These are phyloP conservation scores for Gryon sp. DNA, from an alignment of 1,140 invertebrate species.

Conservation along the genomic window DNA sequence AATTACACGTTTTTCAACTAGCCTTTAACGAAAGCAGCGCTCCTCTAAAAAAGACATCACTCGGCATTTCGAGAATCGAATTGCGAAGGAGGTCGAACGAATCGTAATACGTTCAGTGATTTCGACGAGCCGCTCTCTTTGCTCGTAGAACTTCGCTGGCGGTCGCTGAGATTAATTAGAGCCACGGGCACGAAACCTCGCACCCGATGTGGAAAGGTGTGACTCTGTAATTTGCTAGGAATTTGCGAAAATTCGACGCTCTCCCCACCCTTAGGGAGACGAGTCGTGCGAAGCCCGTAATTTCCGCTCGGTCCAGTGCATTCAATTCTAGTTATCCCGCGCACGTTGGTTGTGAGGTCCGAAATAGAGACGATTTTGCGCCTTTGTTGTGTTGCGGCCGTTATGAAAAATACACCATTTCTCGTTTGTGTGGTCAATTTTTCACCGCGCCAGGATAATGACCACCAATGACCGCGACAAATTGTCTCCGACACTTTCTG, in stretches of 20 bases:
- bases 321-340: conserved; percentile 72
- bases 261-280: neutral
- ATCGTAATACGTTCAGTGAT: conserved; percentile 27
- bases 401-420: conserved; percentile 46
- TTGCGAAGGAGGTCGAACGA: conserved; percentile 43
- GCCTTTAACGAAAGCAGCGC: too few relatives aligned
- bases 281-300: conserved; percentile 56
- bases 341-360: conserved; percentile 45
- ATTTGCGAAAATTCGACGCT: conserved; percentile 59
- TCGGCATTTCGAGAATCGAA: neutral
- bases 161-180: conserved; percentile 65
- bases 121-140: conserved; percentile 36
- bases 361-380: conserved; percentile 57
- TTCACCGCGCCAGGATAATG: conserved; percentile 69
- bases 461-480: conserved; percentile 70
- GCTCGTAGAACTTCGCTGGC: conserved; percentile 59
- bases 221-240: conserved; percentile 67
- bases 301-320: conserved; percentile 64
- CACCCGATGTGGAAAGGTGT: conserved; percentile 60
- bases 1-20: too few relatives aligned
- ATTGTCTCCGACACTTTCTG: conserved; percentile 54
- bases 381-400: conserved; percentile 56
- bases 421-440: conserved; percentile 58
- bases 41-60: conserved; percentile 40
- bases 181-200: conserved; percentile 56